Base-by-base conservation (phyloP, 2,113 vertebrate genomes). In the Mustelus asterias region DNA sequence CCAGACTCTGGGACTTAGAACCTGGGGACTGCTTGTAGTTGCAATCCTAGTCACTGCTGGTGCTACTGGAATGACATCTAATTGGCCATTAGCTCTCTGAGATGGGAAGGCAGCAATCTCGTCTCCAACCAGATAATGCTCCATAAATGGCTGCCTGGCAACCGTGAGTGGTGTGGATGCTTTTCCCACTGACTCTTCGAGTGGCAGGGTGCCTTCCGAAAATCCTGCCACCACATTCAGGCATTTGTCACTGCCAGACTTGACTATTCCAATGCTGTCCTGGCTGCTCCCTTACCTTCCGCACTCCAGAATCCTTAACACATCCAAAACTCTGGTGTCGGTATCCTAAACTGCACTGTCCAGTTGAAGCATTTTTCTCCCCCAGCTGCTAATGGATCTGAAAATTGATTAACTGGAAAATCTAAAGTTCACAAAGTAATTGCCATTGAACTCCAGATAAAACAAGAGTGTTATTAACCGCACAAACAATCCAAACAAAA, bases 381-480 rank as follows among this genome's bases (percentile, higher is more conserved):
- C 65, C 60, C 16, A 33, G n/a, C 60, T 37, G 60, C 8, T 11
- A 63, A 65, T 65, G 20, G 33, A 83, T 92, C 89, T 20, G 18
- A 92, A 92, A 92, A 65, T 65, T 90, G 88, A 26, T 90, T 58
- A 90, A 90, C 88, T 90, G 0, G 60, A 93, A 67, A 37, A 83
- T 83, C 78, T 83, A 41, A 41, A 41, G n/a, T 37, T 37, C 3
- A 16, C 14, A 37, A 18, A 37, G n/a, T 83, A 83, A 83, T 41
- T 0, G 16, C 18, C 7, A 37, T 14, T 83, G 80, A 83, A 60
- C 58, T 92, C 86, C 88, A 63, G 26, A 33, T 33, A 60, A 29
- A 63, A 16, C 58, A 63, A 48, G 86, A 89, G 37, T 37, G 8
- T 20, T 20, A 1, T 16, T 18, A n/a, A 14, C 54, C n/a, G 54